These are phyloP conservation scores for Fragariocoptes setiger DNA, from an alignment of 1,140 invertebrate genomes.

Conservation along the genomic window DNA sequence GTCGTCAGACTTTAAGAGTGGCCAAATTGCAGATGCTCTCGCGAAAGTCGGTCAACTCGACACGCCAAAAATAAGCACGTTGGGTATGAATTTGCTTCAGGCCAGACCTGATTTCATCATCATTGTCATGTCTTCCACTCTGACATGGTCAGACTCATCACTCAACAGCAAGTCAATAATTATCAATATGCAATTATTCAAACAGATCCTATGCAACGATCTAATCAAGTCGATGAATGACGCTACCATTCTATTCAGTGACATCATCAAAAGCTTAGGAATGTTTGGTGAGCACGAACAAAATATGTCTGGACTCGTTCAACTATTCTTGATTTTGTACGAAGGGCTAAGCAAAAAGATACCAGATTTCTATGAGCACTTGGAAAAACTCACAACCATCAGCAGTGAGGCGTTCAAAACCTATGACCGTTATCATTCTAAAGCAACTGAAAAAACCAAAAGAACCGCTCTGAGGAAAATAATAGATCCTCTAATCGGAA, in stretches of 20 bases:
- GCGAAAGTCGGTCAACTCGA: background rate
- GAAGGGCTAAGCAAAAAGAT: constrained; percentile 3
- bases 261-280: background rate
- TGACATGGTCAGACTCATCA: constrained; percentile 4
- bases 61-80: too few species aligned
- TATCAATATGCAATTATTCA: background rate
- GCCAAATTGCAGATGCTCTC: background rate
- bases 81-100: background rate
- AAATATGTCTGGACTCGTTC: background rate
- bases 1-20: too few species aligned
- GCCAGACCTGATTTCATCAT: background rate
- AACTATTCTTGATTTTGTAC: background rate
- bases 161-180: background rate
- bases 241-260: background rate
- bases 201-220: background rate
- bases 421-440: background rate
- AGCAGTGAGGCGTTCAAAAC: background rate
- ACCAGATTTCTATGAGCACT: background rate
- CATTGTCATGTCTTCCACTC: background rate
- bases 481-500: constrained; percentile 1
- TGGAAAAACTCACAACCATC: constrained; percentile 1
- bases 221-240: background rate
- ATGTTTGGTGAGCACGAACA: constrained; percentile 6
- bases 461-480: constrained; percentile 1
- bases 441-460: background rate